phyloP scores from a whole-genome alignment of 2,888 invertebrate genomes.

The Horisme vitalbata region DNA sequence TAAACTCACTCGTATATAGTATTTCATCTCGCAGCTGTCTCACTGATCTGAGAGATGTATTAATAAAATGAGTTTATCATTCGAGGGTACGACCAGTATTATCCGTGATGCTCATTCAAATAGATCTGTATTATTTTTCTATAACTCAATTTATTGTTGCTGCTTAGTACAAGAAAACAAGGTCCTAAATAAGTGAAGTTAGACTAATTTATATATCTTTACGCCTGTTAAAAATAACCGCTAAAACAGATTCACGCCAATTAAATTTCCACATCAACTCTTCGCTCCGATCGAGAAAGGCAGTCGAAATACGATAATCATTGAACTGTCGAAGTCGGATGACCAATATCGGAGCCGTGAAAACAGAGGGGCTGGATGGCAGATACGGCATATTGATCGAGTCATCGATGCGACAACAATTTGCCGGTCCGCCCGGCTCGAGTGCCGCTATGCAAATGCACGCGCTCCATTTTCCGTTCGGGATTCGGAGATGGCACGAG shows the following conservation, averaged over 20 bases:
- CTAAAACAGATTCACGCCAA: slow-evolving; percentile 16
- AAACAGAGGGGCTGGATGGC: slow-evolving; percentile 42
- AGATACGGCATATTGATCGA: slow-evolving; percentile 73
- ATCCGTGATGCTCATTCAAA: slow-evolving; percentile 18
- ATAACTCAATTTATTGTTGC: neutral
- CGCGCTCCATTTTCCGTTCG: slow-evolving; percentile 73
- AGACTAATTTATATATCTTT: too few relatives aligned
- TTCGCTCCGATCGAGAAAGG: slow-evolving; percentile 8
- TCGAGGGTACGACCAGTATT: neutral
- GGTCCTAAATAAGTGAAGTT: too few relatives aligned
- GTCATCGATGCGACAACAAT: slow-evolving; percentile 77
- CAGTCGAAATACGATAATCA: slow-evolving; percentile 25
- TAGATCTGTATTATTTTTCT: neutral
- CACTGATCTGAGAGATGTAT: slow-evolving; percentile 25
- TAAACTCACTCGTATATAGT: slow-evolving; percentile 41
- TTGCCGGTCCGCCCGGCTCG: slow-evolving; percentile 76
- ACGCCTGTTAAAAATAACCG: too few relatives aligned
- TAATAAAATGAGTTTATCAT: slow-evolving; percentile 35
- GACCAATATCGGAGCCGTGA: slow-evolving; percentile 28
- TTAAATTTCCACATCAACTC: slow-evolving; percentile 26
- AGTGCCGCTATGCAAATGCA: slow-evolving; percentile 78
- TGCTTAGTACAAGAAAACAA: too few relatives aligned
- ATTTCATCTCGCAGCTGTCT: slow-evolving; percentile 39
- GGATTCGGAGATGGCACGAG: slow-evolving; percentile 43
- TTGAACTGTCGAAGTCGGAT: slow-evolving; percentile 32